These are phyloP conservation scores for Probaryconus sp. DNA, from an alignment of 1,140 invertebrate species.

Conservation along the genomic window DNA sequence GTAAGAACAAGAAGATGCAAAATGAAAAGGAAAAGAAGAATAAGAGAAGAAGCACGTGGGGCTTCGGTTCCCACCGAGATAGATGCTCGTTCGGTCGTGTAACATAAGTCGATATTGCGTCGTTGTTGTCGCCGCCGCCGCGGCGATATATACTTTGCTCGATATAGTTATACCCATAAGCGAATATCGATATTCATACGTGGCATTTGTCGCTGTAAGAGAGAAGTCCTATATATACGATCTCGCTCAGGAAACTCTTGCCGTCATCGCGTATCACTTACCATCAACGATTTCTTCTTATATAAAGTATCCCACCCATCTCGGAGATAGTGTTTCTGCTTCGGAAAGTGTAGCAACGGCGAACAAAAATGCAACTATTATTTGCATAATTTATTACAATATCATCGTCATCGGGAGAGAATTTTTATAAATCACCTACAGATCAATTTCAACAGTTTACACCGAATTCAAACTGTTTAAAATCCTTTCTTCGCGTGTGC, in stretches of 20 bases:
- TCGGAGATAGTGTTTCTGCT: slow-evolving; percentile 67
- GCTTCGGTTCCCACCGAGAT: slow-evolving; percentile 76
- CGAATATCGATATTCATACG: slow-evolving; percentile 61
- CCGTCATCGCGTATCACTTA: slow-evolving; percentile 67
- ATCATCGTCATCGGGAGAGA: too few relatives aligned
- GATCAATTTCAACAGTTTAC: too few relatives aligned
- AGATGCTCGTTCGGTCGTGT: slow-evolving; percentile 72
- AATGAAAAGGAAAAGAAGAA: slow-evolving; percentile 47
- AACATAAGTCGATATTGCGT: slow-evolving; percentile 73
- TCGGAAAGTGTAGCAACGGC: slow-evolving; percentile 43
- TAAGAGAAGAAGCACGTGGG: slow-evolving; percentile 65
- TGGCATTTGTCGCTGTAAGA: slow-evolving; percentile 54
- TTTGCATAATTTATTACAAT: slow-evolving; percentile 56
- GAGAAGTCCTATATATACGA: slow-evolving; percentile 70
- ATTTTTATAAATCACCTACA: too few relatives aligned
- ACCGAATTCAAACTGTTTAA: too few relatives aligned
- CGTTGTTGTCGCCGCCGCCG: slow-evolving; percentile 58
- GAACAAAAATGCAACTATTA: slow-evolving; percentile 43
- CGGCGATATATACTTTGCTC: slow-evolving; percentile 66
- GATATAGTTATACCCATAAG: slow-evolving; percentile 53
- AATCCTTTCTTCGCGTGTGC: too few relatives aligned
- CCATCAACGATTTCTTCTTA: slow-evolving; percentile 72
- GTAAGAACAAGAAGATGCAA: slow-evolving; percentile 50
- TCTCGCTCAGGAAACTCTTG: slow-evolving; percentile 68
- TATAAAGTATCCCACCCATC: slow-evolving; percentile 70